Conservation (phyloP, 2,797 vertebrate genomes). For the Gorsachius magnificus region DNA sequence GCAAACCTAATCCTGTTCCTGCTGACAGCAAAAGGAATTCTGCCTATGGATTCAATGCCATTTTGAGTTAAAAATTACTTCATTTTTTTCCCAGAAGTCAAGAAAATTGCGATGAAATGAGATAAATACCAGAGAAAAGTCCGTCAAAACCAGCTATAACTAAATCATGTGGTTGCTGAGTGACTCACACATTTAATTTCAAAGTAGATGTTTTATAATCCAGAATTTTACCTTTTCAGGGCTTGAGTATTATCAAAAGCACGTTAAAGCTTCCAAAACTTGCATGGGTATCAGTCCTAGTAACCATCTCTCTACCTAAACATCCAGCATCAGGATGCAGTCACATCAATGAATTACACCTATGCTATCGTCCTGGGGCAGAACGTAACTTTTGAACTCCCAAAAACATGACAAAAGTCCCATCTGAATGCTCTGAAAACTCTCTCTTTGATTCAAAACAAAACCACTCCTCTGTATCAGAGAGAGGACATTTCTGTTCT, state of each 20-base stretch:
- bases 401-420: background rate
- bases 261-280: background rate
- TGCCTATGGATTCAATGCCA: background rate
- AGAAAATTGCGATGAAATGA: background rate
- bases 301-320: background rate
- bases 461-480: fast-evolving
- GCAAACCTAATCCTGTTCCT: background rate
- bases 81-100: background rate
- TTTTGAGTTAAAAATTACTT: background rate
- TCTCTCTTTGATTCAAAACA: background rate
- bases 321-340: background rate
- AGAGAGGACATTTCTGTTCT: background rate
- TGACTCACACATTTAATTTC: background rate
- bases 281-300: background rate
- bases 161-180: background rate
- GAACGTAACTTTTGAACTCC: background rate
- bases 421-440: background rate
- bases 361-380: background rate
- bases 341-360: background rate
- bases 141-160: background rate
- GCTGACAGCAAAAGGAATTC: background rate
- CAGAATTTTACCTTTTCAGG: background rate
- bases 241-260: background rate
- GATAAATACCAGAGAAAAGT: constrained; percentile 11
- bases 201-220: background rate